phyloP scores from a whole-genome alignment of 2,888 invertebrate species.

The Melitaea athalia region DNA sequence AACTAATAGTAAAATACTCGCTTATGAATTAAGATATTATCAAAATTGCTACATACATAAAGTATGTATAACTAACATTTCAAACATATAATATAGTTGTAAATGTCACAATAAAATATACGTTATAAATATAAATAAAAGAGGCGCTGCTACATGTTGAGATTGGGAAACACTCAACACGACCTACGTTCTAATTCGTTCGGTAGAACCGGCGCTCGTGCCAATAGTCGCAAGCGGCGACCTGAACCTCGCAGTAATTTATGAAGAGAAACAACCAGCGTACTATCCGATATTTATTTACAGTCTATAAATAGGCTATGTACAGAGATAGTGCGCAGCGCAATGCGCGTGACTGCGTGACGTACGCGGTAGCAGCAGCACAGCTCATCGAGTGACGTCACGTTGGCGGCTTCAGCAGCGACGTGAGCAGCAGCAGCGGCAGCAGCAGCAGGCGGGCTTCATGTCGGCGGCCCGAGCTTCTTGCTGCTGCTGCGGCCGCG shows the following conservation, averaged over 20 bases:
- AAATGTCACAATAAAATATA: neutral
- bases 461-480: too few species aligned
- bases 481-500: conserved; percentile 55
- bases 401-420: too few species aligned
- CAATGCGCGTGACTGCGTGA: too few species aligned
- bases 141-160: neutral
- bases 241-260: neutral
- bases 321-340: conserved; percentile 20
- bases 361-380: too few species aligned
- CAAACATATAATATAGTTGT: neutral
- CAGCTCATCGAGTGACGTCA: too few species aligned
- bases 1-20: neutral
- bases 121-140: neutral
- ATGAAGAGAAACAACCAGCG: conserved; percentile 24
- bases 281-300: conserved; percentile 39
- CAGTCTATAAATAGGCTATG: conserved; percentile 35
- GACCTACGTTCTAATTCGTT: conserved; percentile 15
- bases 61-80: neutral
- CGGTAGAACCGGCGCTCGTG: conserved; percentile 17
- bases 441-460: conserved; percentile 19
- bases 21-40: neutral
- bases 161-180: conserved; percentile 18
- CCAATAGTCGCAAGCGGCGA: conserved; percentile 19
- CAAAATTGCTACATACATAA: neutral
- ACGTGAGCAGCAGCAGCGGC: conserved; percentile 14